These are phyloP conservation scores for Hemithea aestivaria DNA, from an alignment of 2,888 invertebrate genomes.

Conservation along the genomic window DNA sequence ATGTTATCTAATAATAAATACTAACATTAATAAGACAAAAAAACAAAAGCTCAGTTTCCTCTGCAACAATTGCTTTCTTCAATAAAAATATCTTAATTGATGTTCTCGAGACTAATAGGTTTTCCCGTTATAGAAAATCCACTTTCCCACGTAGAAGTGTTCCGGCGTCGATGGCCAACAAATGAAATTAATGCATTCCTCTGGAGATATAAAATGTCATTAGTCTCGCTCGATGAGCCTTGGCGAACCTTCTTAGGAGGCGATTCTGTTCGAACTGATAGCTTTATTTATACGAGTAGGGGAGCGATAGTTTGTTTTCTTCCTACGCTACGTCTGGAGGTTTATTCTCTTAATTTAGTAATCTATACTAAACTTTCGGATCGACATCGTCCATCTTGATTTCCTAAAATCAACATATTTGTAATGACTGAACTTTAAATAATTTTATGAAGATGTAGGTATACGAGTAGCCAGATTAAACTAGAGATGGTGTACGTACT, in stretches of 20 bases:
- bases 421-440: too few relatives aligned
- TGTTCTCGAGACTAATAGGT: constrained; percentile 49
- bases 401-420: too few relatives aligned
- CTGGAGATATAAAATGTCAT: constrained; percentile 75
- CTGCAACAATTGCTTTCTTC: background rate
- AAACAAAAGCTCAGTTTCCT: too few relatives aligned
- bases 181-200: constrained; percentile 77
- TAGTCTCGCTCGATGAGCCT: constrained; percentile 69
- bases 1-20: too few relatives aligned
- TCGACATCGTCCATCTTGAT: too few relatives aligned
- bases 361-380: too few relatives aligned
- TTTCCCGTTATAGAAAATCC: constrained; percentile 60
- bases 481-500: too few relatives aligned
- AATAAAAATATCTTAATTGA: constrained; percentile 36
- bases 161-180: constrained; percentile 68
- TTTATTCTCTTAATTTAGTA: too few relatives aligned
- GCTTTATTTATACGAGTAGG: constrained; percentile 22
- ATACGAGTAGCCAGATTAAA: too few relatives aligned
- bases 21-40: too few relatives aligned
- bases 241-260: constrained; percentile 44
- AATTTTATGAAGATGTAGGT: too few relatives aligned
- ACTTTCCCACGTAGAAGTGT: constrained; percentile 53
- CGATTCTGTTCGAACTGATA: constrained; percentile 45
- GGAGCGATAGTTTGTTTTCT: constrained; percentile 11
- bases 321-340: too few relatives aligned